Evolutionary conservation across 2,113 vertebrate species (phyloP).

Genomic region (Erythrolamprus reginae): DNA sequence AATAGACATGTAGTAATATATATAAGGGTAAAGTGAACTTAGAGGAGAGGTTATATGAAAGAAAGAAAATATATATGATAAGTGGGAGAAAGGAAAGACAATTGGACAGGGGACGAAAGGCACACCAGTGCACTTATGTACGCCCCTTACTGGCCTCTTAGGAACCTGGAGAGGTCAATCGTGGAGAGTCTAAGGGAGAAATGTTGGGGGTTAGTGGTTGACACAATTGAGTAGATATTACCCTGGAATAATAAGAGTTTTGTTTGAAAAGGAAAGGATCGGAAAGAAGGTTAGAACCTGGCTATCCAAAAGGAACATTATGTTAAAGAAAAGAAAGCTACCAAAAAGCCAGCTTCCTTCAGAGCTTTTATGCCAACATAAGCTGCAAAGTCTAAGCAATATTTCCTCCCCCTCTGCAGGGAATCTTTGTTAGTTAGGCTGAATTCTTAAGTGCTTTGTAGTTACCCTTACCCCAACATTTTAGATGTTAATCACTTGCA

Average conservation of each 20-base stretch:
- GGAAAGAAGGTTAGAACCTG: neutral
- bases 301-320: neutral
- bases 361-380: conserved; percentile 33
- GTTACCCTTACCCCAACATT: conserved; percentile 44
- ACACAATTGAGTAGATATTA: too few relatives aligned
- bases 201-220: too few relatives aligned
- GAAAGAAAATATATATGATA: too few relatives aligned
- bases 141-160: too few relatives aligned
- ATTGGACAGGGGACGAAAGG: too few relatives aligned
- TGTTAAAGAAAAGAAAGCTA: neutral
- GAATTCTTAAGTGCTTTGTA: conserved; percentile 38
- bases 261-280: neutral
- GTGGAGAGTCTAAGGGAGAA: too few relatives aligned
- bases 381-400: conserved; percentile 27
- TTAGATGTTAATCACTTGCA: conserved; percentile 25
- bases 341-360: neutral
- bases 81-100: too few relatives aligned
- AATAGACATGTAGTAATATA: too few relatives aligned
- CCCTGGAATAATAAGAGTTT: neutral
- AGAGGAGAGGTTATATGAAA: too few relatives aligned
- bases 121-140: too few relatives aligned
- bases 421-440: conserved; percentile 27
- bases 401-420: conserved; percentile 19
- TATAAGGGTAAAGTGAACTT: too few relatives aligned
- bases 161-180: too few relatives aligned